Conservation (phyloP, 2,797 vertebrate genomes). For the Serranus cabrilla region DNA sequence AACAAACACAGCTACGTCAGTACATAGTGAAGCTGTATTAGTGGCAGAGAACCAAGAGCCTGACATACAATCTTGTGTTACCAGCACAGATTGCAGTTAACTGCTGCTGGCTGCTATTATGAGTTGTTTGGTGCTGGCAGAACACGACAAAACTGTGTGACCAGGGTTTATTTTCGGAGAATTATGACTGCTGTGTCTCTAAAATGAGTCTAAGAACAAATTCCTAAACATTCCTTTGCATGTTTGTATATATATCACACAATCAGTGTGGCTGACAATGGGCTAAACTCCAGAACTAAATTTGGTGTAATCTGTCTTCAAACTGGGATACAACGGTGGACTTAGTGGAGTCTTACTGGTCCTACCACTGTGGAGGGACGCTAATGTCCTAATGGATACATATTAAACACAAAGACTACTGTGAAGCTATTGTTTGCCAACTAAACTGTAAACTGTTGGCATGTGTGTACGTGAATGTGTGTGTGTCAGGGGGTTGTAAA, state of each 20-base stretch:
- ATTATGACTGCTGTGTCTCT: slow-evolving; percentile 43
- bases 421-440: too few species aligned
- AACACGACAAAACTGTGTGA: slow-evolving; percentile 43
- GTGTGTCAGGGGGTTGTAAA: too few species aligned
- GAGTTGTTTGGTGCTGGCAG: slow-evolving; percentile 53
- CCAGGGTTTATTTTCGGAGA: slow-evolving; percentile 51
- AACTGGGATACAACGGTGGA: background rate
- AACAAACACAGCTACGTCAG: slow-evolving; percentile 46
- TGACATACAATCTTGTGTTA: slow-evolving; percentile 57
- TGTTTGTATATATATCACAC: slow-evolving; percentile 13
- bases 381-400: too few species aligned
- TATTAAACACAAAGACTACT: too few species aligned
- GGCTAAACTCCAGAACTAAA: slow-evolving; percentile 26
- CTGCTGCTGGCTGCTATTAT: slow-evolving; percentile 53
- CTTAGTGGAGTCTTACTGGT: too few species aligned
- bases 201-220: slow-evolving; percentile 37
- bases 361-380: too few species aligned
- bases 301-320: background rate
- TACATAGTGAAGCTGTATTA: slow-evolving; percentile 28
- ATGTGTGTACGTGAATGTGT: too few species aligned
- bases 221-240: slow-evolving; percentile 29
- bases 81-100: slow-evolving; percentile 49
- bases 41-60: slow-evolving; percentile 53
- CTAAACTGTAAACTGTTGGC: too few species aligned
- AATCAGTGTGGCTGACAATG: background rate